These are phyloP conservation scores for Melanotaenia boesemani DNA, from an alignment of 2,797 vertebrate species.

Conservation along the genomic window DNA sequence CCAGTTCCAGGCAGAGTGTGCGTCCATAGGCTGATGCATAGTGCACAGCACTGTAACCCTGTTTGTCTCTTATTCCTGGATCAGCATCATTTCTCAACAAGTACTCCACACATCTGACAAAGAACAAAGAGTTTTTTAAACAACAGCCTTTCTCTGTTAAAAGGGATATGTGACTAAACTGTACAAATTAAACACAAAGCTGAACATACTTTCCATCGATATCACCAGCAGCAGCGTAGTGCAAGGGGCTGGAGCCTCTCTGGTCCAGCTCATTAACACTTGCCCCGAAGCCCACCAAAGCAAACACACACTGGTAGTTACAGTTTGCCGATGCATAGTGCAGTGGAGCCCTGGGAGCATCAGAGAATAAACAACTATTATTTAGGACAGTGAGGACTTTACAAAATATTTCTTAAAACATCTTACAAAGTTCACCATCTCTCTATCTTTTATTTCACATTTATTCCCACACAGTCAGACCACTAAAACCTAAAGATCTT, in stretches of 20 bases:
- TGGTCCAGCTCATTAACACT: slow-evolving; percentile 95
- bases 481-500: not conserved
- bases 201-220: slow-evolving; percentile 93
- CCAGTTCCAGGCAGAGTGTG: slow-evolving; percentile 94
- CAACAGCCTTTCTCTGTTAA: not conserved
- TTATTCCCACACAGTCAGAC: not conserved
- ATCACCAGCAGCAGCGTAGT: slow-evolving; percentile 95
- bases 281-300: slow-evolving; percentile 95
- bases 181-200: not conserved
- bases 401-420: not conserved
- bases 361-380: slow-evolving; percentile 1
- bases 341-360: slow-evolving; percentile 87
- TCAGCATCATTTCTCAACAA: slow-evolving; percentile 95
- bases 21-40: slow-evolving; percentile 96
- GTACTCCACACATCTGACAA: slow-evolving; percentile 94
- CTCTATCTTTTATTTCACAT: not conserved
- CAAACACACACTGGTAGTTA: slow-evolving; percentile 98
- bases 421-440: not conserved
- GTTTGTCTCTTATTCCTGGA: slow-evolving; percentile 92
- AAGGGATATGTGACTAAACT: not conserved
- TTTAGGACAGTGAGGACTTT: not conserved
- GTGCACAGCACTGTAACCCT: slow-evolving; percentile 95
- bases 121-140: not conserved
- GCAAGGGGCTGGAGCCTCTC: slow-evolving; percentile 93
- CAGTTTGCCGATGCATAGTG: slow-evolving; percentile 98